These are phyloP conservation scores for Grapholita molesta DNA, from an alignment of 1,140 invertebrate species.

Conservation along the genomic window DNA sequence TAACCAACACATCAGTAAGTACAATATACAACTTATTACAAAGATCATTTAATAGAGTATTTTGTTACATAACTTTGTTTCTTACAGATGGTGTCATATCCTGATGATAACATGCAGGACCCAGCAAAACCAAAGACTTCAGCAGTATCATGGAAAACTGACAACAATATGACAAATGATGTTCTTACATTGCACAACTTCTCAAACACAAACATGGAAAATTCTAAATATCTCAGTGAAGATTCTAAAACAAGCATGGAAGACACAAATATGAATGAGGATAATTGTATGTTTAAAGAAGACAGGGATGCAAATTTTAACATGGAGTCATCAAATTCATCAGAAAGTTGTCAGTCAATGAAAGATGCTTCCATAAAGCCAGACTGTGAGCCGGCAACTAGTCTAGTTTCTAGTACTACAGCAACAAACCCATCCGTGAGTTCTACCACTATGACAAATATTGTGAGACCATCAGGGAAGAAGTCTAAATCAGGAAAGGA, in stretches of 20 bases:
- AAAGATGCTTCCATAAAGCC: conserved; percentile 60
- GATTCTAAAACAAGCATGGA: conserved; percentile 71
- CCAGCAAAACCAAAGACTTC: conserved; percentile 69
- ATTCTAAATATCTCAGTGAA: conserved; percentile 65
- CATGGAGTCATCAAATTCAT: conserved; percentile 73
- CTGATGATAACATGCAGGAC: conserved; percentile 65
- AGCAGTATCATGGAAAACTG: conserved; percentile 63
- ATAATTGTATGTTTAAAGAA: conserved; percentile 67
- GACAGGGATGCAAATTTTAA: conserved; percentile 71
- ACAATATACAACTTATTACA: neutral
- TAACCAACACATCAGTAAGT: conserved; percentile 70
- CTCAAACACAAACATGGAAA: conserved; percentile 55
- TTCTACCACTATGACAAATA: conserved; percentile 50
- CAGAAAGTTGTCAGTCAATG: conserved; percentile 70
- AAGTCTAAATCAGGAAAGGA: conserved; percentile 67
- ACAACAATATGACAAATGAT: conserved; percentile 61
- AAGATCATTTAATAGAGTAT: neutral
- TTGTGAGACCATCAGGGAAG: conserved; percentile 46
- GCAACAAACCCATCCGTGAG: conserved; percentile 49
- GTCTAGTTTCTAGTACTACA: conserved; percentile 54
- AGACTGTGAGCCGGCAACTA: conserved; percentile 48
- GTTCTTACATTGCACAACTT: conserved; percentile 59
- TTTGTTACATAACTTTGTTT: conserved; percentile 18
- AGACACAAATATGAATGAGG: conserved; percentile 65
- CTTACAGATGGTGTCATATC: conserved; percentile 67